Evolutionary conservation across 2,888 invertebrate species (phyloP).

Genomic region (Branchellion lobata): DNA sequence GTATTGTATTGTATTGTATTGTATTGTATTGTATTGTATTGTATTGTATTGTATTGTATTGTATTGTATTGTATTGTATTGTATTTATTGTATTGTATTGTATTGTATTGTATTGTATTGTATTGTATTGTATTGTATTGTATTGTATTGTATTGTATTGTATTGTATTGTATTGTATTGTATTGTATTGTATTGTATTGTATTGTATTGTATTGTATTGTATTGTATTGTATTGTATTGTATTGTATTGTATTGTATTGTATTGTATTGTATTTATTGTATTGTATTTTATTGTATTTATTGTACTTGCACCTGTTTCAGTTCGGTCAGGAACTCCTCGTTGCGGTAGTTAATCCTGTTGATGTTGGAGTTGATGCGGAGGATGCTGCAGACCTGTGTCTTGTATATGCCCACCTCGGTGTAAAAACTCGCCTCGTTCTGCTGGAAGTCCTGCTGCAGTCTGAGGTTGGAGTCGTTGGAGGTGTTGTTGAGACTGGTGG

Average conservation of each 20-base stretch:
- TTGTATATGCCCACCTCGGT: slow-evolving; percentile 39
- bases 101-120: too few species aligned
- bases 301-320: slow-evolving; percentile 5
- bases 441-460: not conserved
- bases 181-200: not conserved
- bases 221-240: not conserved
- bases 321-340: slow-evolving; percentile 13
- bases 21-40: not conserved
- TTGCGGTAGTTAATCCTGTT: slow-evolving; percentile 32
- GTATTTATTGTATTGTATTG: too few species aligned
- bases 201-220: not conserved
- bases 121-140: not conserved
- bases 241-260: not conserved
- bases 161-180: too few species aligned
- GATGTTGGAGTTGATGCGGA: slow-evolving; percentile 34
- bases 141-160: too few species aligned
- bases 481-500: not conserved
- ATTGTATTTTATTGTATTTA: not conserved
- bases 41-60: too few species aligned
- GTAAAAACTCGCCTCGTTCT: slow-evolving; percentile 7
- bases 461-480: not conserved
- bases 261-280: not conserved
- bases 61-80: too few species aligned
- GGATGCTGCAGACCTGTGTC: slow-evolving; percentile 39
- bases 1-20: too few species aligned